Percentiles rank a stretch among this genome's conserved stretches.
These are phyloP conservation scores for Reticulitermes speratus DNA, from an alignment of 1,140 invertebrate genomes.

Conservation along the genomic window DNA sequence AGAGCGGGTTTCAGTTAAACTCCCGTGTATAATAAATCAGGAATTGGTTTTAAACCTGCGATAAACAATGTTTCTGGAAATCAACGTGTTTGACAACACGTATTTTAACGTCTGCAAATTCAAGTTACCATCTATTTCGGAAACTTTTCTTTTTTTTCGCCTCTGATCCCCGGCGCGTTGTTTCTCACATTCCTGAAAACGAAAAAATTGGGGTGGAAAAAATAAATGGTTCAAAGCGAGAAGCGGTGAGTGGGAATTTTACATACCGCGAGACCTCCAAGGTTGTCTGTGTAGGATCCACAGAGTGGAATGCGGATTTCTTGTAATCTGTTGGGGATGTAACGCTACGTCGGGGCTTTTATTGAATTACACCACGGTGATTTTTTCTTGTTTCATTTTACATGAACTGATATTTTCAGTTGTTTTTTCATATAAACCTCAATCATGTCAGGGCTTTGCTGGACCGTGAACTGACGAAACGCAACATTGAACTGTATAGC, in stretches of 20 bases:
- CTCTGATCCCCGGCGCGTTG: no score
- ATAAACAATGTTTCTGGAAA: no score
- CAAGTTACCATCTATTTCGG: no score
- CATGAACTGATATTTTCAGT: background rate
- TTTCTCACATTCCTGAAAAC: background rate
- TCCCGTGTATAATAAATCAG: no score
- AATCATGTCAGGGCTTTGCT: background rate
- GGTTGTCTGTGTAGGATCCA: background rate
- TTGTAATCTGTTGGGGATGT: background rate
- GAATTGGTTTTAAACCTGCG: no score
- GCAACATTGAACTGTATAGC: background rate
- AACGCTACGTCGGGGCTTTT: background rate
- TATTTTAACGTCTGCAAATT: no score
- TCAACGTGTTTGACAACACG: no score
- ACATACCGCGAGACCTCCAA: background rate
- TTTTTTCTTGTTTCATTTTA: background rate
- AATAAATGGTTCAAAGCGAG: background rate
- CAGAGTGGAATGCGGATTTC: background rate
- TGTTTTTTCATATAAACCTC: background rate
- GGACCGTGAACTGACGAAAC: background rate
- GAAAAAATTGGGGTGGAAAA: background rate
- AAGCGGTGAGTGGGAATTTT: background rate
- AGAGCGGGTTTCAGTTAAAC: no score
- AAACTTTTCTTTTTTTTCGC: no score
- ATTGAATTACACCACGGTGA: slow-evolving; percentile 7